A percentile compares a stretch with the other conserved stretches of the same genome.
Conservation (phyloP, 2,113 vertebrate genomes). For the Ptyas mucosa region DNA sequence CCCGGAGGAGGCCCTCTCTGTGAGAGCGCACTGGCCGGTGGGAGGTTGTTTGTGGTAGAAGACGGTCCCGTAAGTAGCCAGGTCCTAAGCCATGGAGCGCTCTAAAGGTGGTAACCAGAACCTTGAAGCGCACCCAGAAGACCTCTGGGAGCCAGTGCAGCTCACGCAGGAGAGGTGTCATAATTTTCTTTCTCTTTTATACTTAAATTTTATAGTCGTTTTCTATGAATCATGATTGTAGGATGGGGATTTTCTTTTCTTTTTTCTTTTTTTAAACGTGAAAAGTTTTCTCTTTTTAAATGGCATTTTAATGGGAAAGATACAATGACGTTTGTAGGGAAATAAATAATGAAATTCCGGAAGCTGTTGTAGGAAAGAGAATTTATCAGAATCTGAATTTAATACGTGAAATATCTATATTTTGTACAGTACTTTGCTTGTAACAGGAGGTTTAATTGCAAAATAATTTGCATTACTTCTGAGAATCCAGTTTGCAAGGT, state of each 20-base stretch:
- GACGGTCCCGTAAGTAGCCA: no score
- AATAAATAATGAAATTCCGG: neutral
- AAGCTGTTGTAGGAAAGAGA: neutral
- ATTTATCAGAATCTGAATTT: neutral
- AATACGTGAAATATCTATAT: neutral
- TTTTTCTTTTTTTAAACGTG: neutral
- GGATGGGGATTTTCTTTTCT: neutral
- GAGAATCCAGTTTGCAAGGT: neutral
- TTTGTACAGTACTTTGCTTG: neutral
- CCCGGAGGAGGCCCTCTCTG: no score
- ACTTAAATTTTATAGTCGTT: neutral
- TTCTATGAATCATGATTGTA: neutral
- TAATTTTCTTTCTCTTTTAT: neutral
- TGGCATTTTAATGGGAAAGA: neutral
- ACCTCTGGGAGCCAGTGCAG: no score
- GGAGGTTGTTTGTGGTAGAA: no score
- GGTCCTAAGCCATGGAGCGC: no score
- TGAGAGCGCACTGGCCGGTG: no score
- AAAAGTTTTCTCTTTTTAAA: neutral
- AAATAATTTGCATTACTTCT: neutral
- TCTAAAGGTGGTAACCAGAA: no score
- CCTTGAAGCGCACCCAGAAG: no score
- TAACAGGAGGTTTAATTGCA: neutral
- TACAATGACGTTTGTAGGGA: neutral
- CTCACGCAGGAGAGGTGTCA: no score